phyloP scores from a whole-genome alignment of 2,113 vertebrate species.

The Crotalus tigris region DNA sequence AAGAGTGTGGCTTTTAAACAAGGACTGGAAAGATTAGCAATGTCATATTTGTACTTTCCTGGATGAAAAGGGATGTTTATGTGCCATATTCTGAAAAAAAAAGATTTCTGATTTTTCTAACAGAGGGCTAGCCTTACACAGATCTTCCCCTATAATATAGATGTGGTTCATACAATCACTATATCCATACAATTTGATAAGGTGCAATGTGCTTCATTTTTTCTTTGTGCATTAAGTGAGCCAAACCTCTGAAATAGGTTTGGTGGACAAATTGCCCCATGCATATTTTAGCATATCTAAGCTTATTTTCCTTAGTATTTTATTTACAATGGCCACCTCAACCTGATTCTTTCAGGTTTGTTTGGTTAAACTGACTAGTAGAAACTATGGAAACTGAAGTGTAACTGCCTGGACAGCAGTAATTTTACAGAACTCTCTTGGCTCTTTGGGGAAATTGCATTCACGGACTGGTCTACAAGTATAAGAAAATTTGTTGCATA shows the following conservation, averaged over 20 bases:
- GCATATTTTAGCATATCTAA: not conserved
- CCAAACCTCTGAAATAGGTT: not conserved
- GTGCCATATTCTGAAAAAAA: not conserved
- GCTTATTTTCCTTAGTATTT: not conserved
- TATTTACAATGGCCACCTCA: not conserved
- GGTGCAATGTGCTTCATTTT: not conserved
- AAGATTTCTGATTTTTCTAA: not conserved
- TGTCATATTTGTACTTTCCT: not conserved
- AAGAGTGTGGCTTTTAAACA: not conserved
- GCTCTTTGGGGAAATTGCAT: not conserved
- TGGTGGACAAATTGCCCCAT: not conserved
- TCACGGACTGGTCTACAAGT: not conserved
- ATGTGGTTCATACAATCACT: not conserved
- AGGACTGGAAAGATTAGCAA: not conserved
- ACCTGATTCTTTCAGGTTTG: not conserved
- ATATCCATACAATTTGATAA: not conserved
- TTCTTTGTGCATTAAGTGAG: not conserved
- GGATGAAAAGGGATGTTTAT: not conserved
- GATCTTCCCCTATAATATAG: not conserved
- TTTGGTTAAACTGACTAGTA: not conserved
- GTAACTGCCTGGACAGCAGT: not conserved
- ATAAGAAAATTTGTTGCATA: not conserved
- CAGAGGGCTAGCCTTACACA: not conserved
- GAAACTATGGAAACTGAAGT: not conserved
- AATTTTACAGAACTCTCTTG: not conserved